Evolutionary conservation across 1,140 invertebrate genomes (phyloP).

Genomic region (Leptestheria dahalacensis): DNA sequence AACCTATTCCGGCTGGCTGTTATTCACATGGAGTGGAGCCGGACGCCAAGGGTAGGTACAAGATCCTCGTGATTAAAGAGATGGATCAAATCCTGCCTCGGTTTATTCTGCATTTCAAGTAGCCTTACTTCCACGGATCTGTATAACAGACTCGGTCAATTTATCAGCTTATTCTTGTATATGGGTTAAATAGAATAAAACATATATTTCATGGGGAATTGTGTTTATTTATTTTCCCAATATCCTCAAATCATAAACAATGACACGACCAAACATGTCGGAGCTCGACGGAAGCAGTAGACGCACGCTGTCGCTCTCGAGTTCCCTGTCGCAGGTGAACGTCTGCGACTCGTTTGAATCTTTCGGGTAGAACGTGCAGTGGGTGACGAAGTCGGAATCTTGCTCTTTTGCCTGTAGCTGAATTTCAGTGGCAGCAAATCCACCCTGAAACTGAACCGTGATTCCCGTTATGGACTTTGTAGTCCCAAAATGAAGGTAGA

Average conservation of each 20-base stretch:
- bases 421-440: constrained; percentile 34
- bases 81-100: constrained; percentile 8
- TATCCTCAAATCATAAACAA: constrained; percentile 15
- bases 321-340: constrained; percentile 14
- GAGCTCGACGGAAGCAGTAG: constrained; percentile 18
- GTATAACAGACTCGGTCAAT: too few relatives aligned
- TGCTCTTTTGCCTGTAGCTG: constrained; percentile 22
- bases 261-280: constrained; percentile 21
- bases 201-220: too few relatives aligned
- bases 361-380: constrained; percentile 28
- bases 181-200: too few relatives aligned
- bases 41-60: background rate
- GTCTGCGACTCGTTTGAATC: constrained; percentile 32
- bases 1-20: background rate
- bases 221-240: background rate
- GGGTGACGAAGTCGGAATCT: constrained; percentile 14
- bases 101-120: constrained; percentile 11
- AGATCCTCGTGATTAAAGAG: constrained; percentile 10
- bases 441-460: constrained; percentile 35
- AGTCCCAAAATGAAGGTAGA: constrained; percentile 26
- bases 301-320: constrained; percentile 6
- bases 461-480: constrained; percentile 20
- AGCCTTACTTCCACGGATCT: too few relatives aligned
- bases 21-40: background rate
- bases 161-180: too few relatives aligned